These are phyloP conservation scores for Carapus acus DNA, from an alignment of 2,797 vertebrate species.

Conservation along the genomic window DNA sequence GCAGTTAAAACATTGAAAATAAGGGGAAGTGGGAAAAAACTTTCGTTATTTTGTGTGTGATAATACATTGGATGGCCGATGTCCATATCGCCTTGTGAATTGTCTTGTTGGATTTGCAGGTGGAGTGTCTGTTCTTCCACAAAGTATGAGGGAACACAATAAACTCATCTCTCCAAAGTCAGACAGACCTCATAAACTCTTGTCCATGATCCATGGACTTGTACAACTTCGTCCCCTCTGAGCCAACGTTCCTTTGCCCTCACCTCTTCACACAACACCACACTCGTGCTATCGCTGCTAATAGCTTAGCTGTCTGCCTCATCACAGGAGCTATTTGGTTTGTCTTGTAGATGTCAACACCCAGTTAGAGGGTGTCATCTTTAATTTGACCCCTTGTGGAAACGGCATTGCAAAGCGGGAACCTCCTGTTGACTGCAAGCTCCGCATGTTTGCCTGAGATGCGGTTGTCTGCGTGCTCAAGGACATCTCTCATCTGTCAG, in stretches of 20 bases:
- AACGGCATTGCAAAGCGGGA: constrained; percentile 22
- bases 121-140: too few relatives aligned
- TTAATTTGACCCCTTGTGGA: constrained; percentile 38
- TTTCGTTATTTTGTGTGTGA: too few relatives aligned
- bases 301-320: constrained; percentile 32
- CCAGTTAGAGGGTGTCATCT: constrained; percentile 40
- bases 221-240: constrained; percentile 33
- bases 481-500: constrained; percentile 15
- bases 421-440: background rate
- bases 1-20: too few relatives aligned
- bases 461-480: constrained; percentile 19
- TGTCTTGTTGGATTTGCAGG: too few relatives aligned
- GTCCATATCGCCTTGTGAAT: too few relatives aligned
- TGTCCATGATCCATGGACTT: constrained; percentile 31
- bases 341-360: constrained; percentile 41
- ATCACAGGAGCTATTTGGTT: too few relatives aligned
- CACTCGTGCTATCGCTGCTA: constrained; percentile 29
- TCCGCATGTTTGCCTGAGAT: constrained; percentile 20
- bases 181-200: constrained; percentile 8
- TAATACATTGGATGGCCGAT: too few relatives aligned
- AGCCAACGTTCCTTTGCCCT: constrained; percentile 12
- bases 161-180: constrained; percentile 5
- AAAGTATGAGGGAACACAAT: constrained; percentile 27
- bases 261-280: background rate
- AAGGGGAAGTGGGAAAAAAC: too few relatives aligned